phyloP scores from a whole-genome alignment of 2,888 invertebrate genomes.

The Lacanobia oleracea region DNA sequence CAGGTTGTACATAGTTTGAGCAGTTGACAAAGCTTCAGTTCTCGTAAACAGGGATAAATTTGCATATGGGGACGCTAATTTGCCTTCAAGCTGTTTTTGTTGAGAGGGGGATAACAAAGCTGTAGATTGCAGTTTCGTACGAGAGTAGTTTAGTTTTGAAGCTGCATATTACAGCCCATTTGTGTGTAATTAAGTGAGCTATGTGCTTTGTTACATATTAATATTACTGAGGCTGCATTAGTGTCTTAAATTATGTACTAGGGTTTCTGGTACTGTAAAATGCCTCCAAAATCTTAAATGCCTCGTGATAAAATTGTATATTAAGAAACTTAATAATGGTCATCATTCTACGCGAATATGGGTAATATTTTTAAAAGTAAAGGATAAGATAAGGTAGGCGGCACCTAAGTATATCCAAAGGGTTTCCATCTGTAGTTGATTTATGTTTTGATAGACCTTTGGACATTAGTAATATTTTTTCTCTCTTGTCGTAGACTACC shows the following conservation, averaged over 20 bases:
- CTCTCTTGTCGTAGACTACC: neutral
- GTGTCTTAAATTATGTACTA: too few species aligned
- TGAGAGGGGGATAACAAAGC: neutral
- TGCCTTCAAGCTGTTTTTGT: slow-evolving; percentile 53
- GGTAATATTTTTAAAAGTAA: slow-evolving; percentile 8
- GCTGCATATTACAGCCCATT: neutral
- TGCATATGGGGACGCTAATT: slow-evolving; percentile 57
- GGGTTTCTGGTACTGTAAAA: neutral
- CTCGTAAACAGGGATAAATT: slow-evolving; percentile 57
- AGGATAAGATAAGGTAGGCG: neutral
- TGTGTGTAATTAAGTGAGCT: neutral
- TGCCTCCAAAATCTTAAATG: too few species aligned
- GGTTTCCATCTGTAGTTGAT: neutral
- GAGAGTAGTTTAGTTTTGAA: neutral
- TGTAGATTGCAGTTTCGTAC: slow-evolving; percentile 34
- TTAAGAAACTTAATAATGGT: neutral
- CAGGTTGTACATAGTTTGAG: slow-evolving; percentile 51
- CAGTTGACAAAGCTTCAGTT: slow-evolving; percentile 52
- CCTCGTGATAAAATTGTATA: neutral
- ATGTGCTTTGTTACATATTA: neutral
- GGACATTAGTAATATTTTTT: neutral
- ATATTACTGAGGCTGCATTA: neutral
- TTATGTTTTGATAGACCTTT: slow-evolving; percentile 20
- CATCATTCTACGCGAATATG: neutral
- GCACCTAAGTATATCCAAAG: neutral